Evolutionary conservation across 2,888 invertebrate genomes (phyloP).

Genomic region (Netelia inedita): DNA sequence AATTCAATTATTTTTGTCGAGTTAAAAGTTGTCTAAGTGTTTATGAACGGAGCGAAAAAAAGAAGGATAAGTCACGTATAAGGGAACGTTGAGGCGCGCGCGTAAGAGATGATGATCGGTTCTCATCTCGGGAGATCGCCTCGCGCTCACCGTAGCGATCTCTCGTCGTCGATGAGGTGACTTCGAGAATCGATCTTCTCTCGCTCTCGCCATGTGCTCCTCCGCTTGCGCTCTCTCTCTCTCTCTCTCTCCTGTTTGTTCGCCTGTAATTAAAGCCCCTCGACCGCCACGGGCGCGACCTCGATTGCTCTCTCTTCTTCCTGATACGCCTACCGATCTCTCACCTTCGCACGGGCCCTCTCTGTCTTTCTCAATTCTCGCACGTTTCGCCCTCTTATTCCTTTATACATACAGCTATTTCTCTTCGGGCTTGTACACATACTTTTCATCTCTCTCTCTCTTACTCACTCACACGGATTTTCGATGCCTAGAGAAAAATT

Average conservation of each 20-base stretch:
- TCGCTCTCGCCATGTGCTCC: conserved; percentile 35
- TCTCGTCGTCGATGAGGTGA: conserved; percentile 62
- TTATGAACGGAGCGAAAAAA: not conserved
- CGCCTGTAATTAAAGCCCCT: conserved; percentile 78
- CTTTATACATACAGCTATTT: conserved; percentile 16
- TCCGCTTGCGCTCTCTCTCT: conserved; percentile 69
- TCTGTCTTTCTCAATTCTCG: conserved; percentile 33
- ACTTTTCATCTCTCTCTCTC: conserved; percentile 30
- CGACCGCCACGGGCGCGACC: conserved; percentile 72
- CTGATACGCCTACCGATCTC: conserved; percentile 70
- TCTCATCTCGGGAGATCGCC: not conserved
- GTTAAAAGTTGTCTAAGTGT: too few relatives aligned
- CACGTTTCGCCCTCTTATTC: not conserved
- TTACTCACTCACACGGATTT: conserved; percentile 19
- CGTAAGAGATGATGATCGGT: conserved; percentile 54
- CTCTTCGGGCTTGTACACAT: conserved; percentile 24
- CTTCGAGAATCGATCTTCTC: conserved; percentile 79
- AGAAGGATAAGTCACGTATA: conserved; percentile 33
- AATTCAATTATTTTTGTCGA: too few relatives aligned
- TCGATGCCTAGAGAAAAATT: conserved; percentile 4
- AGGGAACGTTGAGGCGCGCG: conserved; percentile 35
- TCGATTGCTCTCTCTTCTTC: conserved; percentile 73
- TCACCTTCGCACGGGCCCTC: conserved; percentile 61
- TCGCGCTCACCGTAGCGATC: conserved; percentile 56
- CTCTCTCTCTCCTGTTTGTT: conserved; percentile 68